Evolutionary conservation across 2,113 vertebrate species (phyloP).

Genomic region (Stigmatopora argus): DNA sequence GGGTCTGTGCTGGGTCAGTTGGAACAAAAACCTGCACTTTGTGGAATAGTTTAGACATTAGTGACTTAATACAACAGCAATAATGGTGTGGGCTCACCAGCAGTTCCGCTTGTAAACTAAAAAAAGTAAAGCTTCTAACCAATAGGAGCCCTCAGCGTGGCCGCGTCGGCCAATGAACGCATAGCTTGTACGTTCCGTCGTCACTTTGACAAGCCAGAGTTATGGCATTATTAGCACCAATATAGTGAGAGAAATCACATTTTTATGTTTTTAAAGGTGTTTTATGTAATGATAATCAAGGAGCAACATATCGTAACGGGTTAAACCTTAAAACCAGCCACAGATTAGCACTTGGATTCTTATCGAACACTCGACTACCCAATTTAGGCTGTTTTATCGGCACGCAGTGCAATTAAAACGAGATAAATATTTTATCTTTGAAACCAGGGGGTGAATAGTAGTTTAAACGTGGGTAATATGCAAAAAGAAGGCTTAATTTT

Average conservation of each 20-base stretch:
- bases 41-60: too few species aligned
- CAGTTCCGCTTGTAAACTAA: constrained; percentile 39
- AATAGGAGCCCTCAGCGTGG: constrained; percentile 69
- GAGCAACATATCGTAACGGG: neutral
- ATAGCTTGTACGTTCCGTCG: constrained; percentile 38
- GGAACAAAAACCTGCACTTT: too few species aligned
- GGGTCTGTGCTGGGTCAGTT: too few species aligned
- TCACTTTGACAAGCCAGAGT: constrained; percentile 15
- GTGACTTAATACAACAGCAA: neutral
- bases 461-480: neutral
- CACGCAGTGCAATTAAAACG: neutral
- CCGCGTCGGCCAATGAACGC: constrained; percentile 56
- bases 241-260: neutral
- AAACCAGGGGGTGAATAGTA: neutral
- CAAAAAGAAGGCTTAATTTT: constrained; percentile 13
- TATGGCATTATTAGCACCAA: neutral
- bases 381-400: neutral
- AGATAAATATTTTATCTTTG: too few species aligned
- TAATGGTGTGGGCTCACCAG: neutral
- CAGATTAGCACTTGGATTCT: constrained; percentile 38
- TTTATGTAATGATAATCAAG: neutral
- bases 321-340: neutral
- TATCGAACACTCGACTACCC: neutral
- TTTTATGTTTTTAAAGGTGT: neutral
- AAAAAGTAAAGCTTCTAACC: constrained; percentile 29